Evolutionary conservation across 35 echinoderm and acorn worm genomes (phyloP).

Genomic region (Ophiothrix spiculata): DNA sequence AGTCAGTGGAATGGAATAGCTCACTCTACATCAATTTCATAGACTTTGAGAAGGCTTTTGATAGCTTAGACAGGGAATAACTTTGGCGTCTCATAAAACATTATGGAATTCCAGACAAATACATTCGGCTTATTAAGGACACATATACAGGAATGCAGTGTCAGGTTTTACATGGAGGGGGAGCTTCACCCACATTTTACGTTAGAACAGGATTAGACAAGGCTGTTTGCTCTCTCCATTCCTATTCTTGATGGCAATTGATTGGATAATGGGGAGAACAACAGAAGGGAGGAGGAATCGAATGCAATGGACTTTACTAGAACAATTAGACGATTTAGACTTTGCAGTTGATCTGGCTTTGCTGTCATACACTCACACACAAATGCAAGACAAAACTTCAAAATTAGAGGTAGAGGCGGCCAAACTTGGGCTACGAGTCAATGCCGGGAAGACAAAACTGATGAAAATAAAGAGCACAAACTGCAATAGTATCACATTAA

Average conservation of each 20-base stretch:
- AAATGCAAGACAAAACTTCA: constrained; percentile 47
- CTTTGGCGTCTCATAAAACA: no score
- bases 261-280: constrained; percentile 31
- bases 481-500: no score
- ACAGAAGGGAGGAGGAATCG: not conserved
- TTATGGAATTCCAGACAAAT: not conserved
- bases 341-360: constrained; percentile 37
- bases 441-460: not conserved
- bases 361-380: constrained; percentile 22
- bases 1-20: no score
- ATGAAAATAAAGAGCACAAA: not conserved
- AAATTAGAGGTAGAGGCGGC: not conserved
- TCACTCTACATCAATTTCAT: no score
- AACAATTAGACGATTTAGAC: constrained; percentile 30
- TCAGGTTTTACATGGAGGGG: constrained; percentile 17
- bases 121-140: not conserved
- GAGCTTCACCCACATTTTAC: not conserved
- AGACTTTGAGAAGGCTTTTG: no score
- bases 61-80: no score
- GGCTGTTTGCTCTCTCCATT: constrained; percentile 17
- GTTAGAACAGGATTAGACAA: not conserved
- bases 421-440: not conserved
- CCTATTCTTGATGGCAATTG: constrained; percentile 39
- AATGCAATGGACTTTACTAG: constrained; percentile 26
- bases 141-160: constrained; percentile 24